Conservation (phyloP, 2,888 invertebrate genomes). For the Caenorhabditis wallacei region DNA sequence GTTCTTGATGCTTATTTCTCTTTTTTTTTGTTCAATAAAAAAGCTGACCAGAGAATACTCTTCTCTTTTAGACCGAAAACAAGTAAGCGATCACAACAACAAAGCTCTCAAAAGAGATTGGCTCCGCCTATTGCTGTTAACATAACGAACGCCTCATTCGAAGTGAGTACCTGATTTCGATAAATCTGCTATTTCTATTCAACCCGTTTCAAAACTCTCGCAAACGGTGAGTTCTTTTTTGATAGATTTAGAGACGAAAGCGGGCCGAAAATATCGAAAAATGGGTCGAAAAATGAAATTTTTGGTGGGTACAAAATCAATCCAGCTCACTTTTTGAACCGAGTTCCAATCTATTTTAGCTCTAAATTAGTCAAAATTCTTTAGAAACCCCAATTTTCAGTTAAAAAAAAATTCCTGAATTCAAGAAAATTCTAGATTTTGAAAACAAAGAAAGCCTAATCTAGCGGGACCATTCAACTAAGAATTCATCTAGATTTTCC, state of each 20-base stretch:
- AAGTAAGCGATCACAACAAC: conserved; percentile 31
- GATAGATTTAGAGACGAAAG: background rate
- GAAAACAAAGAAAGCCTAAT: too few relatives aligned
- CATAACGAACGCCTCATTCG: background rate
- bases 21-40: conserved; percentile 13
- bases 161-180: background rate
- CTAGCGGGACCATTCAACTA: background rate
- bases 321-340: too few relatives aligned
- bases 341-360: too few relatives aligned
- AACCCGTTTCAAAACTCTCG: background rate
- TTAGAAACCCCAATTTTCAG: too few relatives aligned
- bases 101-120: conserved; percentile 23
- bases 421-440: too few relatives aligned
- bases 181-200: conserved; percentile 8
- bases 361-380: too few relatives aligned
- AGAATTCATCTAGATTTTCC: too few relatives aligned
- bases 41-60: conserved; percentile 24
- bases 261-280: too few relatives aligned
- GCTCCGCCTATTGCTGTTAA: background rate
- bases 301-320: too few relatives aligned
- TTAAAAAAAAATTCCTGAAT: too few relatives aligned
- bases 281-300: too few relatives aligned
- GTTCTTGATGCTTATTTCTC: conserved; percentile 27
- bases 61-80: background rate
- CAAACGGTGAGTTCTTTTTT: background rate